Conservation (phyloP, 2,797 vertebrate genomes). For the Megaceryle alcyon region DNA sequence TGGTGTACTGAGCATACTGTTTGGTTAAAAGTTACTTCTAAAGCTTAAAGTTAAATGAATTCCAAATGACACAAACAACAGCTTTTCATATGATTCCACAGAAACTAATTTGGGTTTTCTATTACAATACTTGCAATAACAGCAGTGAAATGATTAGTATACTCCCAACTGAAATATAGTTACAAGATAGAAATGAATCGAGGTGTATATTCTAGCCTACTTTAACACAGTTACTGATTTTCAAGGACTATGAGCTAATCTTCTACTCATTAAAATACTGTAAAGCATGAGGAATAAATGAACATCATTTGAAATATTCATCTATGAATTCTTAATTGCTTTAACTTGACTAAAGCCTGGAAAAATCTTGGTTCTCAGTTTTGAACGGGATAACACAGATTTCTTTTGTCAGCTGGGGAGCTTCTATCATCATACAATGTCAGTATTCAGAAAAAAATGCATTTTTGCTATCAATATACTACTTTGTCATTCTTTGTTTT, state of each 20-base stretch:
- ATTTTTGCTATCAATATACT: background rate
- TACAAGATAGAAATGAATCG: background rate
- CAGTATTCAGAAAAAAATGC: background rate
- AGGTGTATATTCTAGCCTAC: constrained; percentile 3
- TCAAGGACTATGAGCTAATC: constrained; percentile 36
- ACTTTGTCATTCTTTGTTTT: background rate
- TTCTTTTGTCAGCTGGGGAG: background rate
- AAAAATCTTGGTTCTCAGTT: background rate
- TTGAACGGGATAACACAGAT: background rate
- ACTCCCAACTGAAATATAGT: background rate
- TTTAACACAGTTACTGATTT: constrained; percentile 25
- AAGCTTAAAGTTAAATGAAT: background rate
- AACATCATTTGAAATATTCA: constrained; percentile 37
- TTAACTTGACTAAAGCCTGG: constrained; percentile 10
- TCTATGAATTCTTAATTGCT: constrained; percentile 48
- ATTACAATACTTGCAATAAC: background rate
- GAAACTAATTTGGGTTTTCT: background rate
- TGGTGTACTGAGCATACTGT: background rate
- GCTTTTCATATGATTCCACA: background rate
- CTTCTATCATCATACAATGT: background rate
- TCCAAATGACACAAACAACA: background rate
- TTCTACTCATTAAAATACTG: constrained; percentile 46
- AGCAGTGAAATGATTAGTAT: background rate
- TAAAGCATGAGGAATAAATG: constrained; percentile 42
- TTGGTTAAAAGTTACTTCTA: background rate